Percentiles rank a stretch among this genome's conserved stretches.
phyloP scores from a whole-genome alignment of 1,140 invertebrate genomes.

The Drosophila repleta region DNA sequence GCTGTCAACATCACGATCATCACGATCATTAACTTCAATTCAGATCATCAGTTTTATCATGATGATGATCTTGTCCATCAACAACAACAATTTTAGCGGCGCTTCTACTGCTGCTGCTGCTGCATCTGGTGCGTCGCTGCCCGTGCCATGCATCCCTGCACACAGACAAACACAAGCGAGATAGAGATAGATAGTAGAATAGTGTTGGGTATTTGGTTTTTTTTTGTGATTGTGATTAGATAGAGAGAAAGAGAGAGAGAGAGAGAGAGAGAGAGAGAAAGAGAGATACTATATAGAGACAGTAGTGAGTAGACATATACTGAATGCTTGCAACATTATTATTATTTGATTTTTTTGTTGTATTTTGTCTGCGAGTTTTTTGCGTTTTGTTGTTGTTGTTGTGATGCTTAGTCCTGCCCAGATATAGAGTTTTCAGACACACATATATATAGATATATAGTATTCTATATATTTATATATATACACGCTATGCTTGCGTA shows the following conservation, averaged over 20 bases:
- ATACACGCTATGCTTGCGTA: conserved; percentile 44
- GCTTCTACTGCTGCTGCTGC: conserved; percentile 2
- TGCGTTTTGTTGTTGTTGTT: conserved; percentile 61
- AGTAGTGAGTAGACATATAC: conserved; percentile 52
- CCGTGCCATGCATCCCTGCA: conserved; percentile 81
- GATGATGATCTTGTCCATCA: conserved; percentile 19
- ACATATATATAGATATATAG: conserved; percentile 39
- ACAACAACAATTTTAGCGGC: conserved; percentile 53
- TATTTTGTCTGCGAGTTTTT: conserved; percentile 72
- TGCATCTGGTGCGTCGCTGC: conserved; percentile 36
- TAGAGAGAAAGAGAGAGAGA: conserved; percentile 27
- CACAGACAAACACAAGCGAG: conserved; percentile 84
- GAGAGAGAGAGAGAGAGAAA: conserved; percentile 44
- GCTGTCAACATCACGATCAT: conserved; percentile 35
- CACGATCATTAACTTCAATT: conserved; percentile 20
- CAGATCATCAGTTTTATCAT: conserved; percentile 13
- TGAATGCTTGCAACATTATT: conserved; percentile 54
- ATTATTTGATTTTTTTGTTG: conserved; percentile 19
- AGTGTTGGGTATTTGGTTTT: conserved; percentile 62
- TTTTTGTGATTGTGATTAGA: conserved; percentile 41
- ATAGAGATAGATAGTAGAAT: conserved; percentile 82
- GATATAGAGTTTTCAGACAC: conserved; percentile 58
- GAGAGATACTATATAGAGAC: conserved; percentile 54
- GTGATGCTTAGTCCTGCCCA: conserved; percentile 79
- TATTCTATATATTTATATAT: conserved; percentile 43